Evolutionary conservation across 2,888 invertebrate genomes (phyloP), one percentile per base, ranked within the genome.

Genomic region (Drosophila colorata): DNA sequence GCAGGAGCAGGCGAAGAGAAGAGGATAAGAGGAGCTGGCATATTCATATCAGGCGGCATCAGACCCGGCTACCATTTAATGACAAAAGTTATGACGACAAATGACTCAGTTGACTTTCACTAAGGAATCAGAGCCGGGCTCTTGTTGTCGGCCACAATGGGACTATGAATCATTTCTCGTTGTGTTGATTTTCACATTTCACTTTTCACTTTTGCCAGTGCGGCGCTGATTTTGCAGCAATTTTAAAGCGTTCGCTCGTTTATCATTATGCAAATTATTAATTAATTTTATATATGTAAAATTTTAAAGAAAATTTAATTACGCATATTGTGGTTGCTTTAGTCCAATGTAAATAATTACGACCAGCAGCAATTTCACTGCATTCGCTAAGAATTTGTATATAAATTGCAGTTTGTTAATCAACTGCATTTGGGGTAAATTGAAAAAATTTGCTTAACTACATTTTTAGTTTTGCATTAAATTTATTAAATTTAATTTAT

Each of bases 31-130:
- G 44, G 13, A 46, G 37, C 14, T 13, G 46, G 14, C 14, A n/a
- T 28, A 43, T 53, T 69, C 53, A 68, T 57, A 38, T 48, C 20
- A 18, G 37, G 37, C 41, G 7, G 40, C 48, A 40, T 44, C 53
- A 37, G 44, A 44, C 20, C 9, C 51, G 64, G 47, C 63, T 31
- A 20, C 69, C 65, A 64, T 79, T 80, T 80, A 85, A 86, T 86
- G 81, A 75, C 81, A 74, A 81, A 86, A 87, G 83, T 87, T 85
- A 87, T 78, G 85, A 79, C 79, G 87, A 88, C 85, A 86, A 86
- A 86, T 83, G 86, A 86, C 74, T 86, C 64, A 57, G 83, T 75
- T 87, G 86, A 86, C 85, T 86, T 86, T 86, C 84, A 78, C 78
- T 78, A 71, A 58, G 75, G 73, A 81, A 87, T 84, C 87, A 84